These are phyloP conservation scores for Monopterus albus DNA, from an alignment of 2,113 vertebrate genomes.

Conservation along the genomic window DNA sequence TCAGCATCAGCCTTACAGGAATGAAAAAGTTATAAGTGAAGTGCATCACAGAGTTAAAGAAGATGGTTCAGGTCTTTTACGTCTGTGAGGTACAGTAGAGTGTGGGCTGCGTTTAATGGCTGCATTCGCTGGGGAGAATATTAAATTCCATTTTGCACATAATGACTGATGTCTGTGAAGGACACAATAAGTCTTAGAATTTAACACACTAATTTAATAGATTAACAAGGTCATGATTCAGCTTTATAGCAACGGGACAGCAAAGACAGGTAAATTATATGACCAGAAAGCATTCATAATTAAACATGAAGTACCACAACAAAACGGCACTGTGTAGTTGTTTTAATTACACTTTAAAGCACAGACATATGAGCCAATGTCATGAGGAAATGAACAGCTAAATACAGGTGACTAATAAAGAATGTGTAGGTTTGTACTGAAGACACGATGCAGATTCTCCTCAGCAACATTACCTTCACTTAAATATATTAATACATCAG, in stretches of 20 bases:
- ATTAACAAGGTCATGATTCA: slow-evolving; percentile 4
- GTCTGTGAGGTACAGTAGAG: not conserved
- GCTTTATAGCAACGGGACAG: not conserved
- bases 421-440: not conserved
- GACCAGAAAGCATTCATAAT: not conserved
- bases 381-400: not conserved
- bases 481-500: not conserved
- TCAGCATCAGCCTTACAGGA: not conserved
- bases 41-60: not conserved
- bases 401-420: not conserved
- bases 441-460: not conserved
- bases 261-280: not conserved
- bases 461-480: not conserved
- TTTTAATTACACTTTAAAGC: slow-evolving; percentile 11
- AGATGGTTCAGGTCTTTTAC: not conserved
- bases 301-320: slow-evolving; percentile 6
- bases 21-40: slow-evolving; percentile 12
- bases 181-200: slow-evolving; percentile 10
- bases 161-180: slow-evolving; percentile 22
- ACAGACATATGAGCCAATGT: not conserved
- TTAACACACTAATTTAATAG: not conserved
- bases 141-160: not conserved
- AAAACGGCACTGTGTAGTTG: not conserved
- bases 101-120: slow-evolving; percentile 2
- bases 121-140: slow-evolving; percentile 1